Base-by-base conservation (phyloP, 2,888 invertebrate species). In the Pimpla rufipes region DNA sequence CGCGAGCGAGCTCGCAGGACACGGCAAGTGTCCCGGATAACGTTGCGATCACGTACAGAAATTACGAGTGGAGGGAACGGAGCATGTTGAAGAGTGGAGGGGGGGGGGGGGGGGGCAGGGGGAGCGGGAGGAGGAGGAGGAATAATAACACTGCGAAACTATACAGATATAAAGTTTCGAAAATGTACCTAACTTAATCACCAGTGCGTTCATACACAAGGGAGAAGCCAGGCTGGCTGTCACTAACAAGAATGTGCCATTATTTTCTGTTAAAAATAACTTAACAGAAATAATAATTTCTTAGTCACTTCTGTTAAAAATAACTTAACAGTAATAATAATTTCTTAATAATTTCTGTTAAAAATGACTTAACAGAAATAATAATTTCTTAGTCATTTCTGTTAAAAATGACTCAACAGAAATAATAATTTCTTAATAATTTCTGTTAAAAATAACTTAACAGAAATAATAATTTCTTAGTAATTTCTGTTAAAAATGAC, bases 1-100 rank as follows among this genome's bases (percentile, higher is more conserved):
- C 35, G 67, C 35, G 67, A 50, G 16, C 29, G 23, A 29, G 47
- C 37, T 18, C 59, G 35, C 62, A 18, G 16, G 18, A 40, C 62
- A 37, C 37, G 62, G 40, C 40, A 67, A 67, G 45, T 47, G 67
- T 67, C 29, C 83, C 75, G 75, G 79, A 83, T 79, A 83, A 83
- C 75, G 83, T 83, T 79, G 59, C 83, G 68, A 83, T 79, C 83
- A 83, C 79, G 79, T 83, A 67, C 83, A 70, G 70, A 66, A 79
- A 83, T 42, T 79, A 79, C 75, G 79, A 75, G 70, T 71, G 64
- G 45, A 70, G 42, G 21, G 70, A 37, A 37, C 50, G 47, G 67
- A 21, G 18, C 55, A 23, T 35, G 55, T 47, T 35, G 23, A 42
- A 57, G 59, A 59, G 29, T 29, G 5, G 40, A 55, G 6, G 59